A percentile compares a stretch with the other conserved stretches of the same genome.
phyloP scores from a whole-genome alignment of 2,113 vertebrate species.

The Forbesichthys papilliferus region DNA sequence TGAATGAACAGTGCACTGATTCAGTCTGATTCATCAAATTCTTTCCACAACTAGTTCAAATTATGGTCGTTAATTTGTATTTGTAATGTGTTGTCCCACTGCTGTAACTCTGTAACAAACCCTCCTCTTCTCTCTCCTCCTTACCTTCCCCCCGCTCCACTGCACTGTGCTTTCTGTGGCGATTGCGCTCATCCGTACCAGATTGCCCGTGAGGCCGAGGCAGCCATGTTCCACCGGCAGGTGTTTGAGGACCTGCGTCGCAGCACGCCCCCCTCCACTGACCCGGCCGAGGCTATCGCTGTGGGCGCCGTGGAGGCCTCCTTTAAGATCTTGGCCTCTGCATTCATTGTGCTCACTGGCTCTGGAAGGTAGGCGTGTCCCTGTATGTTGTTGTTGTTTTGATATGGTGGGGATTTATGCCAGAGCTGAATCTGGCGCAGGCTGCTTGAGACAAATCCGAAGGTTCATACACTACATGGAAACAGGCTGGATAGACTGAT shows the following conservation, averaged over 20 bases:
- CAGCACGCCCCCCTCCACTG: conserved; percentile 82
- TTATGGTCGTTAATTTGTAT: too few species aligned
- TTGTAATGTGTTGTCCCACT: too few species aligned
- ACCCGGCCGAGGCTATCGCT: conserved; percentile 92
- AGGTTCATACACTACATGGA: too few species aligned
- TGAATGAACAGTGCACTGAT: neutral
- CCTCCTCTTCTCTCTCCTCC: neutral
- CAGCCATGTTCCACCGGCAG: conserved; percentile 97
- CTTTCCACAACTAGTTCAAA: too few species aligned
- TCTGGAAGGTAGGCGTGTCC: conserved; percentile 93
- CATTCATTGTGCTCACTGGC: conserved; percentile 95
- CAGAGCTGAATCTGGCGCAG: too few species aligned
- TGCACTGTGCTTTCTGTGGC: conserved; percentile 36
- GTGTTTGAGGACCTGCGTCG: conserved; percentile 98
- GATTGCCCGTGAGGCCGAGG: conserved; percentile 99
- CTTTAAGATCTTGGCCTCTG: conserved; percentile 94
- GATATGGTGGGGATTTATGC: too few species aligned
- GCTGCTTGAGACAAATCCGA: too few species aligned
- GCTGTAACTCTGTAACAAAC: neutral
- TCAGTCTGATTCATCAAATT: neutral
- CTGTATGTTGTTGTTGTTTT: neutral
- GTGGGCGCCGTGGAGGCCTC: conserved; percentile 95
- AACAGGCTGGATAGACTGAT: too few species aligned
- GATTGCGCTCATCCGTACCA: conserved; percentile 57
- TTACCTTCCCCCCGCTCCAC: conserved; percentile 30